Conservation (phyloP, 2,797 vertebrate species). For the Sandelia bainsii region DNA sequence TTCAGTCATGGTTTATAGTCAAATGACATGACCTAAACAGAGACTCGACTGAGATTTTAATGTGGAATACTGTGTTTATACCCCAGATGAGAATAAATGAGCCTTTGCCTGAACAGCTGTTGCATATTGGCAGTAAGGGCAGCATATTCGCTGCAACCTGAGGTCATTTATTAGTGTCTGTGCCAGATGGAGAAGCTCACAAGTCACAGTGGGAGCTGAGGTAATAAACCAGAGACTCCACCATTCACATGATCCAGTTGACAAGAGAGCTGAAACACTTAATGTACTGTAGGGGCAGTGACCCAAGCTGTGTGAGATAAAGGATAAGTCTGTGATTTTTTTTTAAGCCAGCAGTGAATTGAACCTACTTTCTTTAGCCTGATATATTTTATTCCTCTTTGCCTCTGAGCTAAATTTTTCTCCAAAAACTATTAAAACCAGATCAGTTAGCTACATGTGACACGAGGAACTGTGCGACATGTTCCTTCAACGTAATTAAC, state of each 20-base stretch:
- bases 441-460: background rate
- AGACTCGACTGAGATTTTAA: background rate
- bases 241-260: slow-evolving; percentile 5
- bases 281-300: background rate
- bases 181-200: slow-evolving; percentile 36
- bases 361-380: no score
- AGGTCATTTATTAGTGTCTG: slow-evolving; percentile 26
- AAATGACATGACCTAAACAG: background rate
- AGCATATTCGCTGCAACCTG: background rate
- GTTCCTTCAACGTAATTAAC: background rate
- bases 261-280: slow-evolving; percentile 1
- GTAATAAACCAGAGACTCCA: slow-evolving; percentile 38
- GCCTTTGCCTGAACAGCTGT: slow-evolving; percentile 33
- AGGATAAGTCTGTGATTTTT: no score
- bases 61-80: background rate
- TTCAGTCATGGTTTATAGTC: background rate
- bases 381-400: background rate
- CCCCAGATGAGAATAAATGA: slow-evolving; percentile 11
- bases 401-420: background rate
- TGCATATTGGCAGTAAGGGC: slow-evolving; percentile 11
- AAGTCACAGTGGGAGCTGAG: slow-evolving; percentile 17
- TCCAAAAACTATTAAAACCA: background rate
- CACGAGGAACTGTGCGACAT: background rate
- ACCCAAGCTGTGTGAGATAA: background rate
- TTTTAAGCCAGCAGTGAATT: no score